Evolutionary conservation across 2,888 invertebrate genomes (phyloP).

Genomic region (Yponomeuta sedellus): DNA sequence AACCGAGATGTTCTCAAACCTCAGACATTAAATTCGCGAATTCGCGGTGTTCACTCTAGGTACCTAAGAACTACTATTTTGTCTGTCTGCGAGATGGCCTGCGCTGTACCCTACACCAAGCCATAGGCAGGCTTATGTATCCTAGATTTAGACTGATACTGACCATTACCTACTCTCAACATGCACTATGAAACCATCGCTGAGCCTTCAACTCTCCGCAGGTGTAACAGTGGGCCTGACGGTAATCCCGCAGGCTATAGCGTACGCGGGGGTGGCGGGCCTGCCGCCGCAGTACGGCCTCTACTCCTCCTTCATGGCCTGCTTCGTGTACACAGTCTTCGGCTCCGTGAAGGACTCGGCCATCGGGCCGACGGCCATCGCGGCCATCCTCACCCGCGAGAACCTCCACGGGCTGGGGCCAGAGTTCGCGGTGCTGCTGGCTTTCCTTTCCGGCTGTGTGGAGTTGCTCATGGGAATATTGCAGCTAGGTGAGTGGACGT

Average conservation of each 20-base stretch:
- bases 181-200: too few relatives aligned
- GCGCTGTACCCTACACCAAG: too few relatives aligned
- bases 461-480: conserved; percentile 83
- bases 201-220: conserved; percentile 27
- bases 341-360: conserved; percentile 83
- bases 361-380: conserved; percentile 91
- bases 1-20: too few relatives aligned
- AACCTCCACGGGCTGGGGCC: conserved; percentile 82
- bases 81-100: too few relatives aligned
- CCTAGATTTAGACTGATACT: too few relatives aligned
- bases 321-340: conserved; percentile 88
- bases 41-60: too few relatives aligned
- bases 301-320: conserved; percentile 96
- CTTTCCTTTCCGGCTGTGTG: conserved; percentile 83
- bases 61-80: too few relatives aligned
- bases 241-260: conserved; percentile 89
- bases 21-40: too few relatives aligned
- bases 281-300: conserved; percentile 87
- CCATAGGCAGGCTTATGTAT: too few relatives aligned
- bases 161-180: too few relatives aligned
- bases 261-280: conserved; percentile 88
- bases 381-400: conserved; percentile 86
- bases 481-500: conserved; percentile 78
- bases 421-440: conserved; percentile 83
- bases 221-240: conserved; percentile 84